Conservation (phyloP, 2,113 vertebrate species). For the Mungos mungo region DNA sequence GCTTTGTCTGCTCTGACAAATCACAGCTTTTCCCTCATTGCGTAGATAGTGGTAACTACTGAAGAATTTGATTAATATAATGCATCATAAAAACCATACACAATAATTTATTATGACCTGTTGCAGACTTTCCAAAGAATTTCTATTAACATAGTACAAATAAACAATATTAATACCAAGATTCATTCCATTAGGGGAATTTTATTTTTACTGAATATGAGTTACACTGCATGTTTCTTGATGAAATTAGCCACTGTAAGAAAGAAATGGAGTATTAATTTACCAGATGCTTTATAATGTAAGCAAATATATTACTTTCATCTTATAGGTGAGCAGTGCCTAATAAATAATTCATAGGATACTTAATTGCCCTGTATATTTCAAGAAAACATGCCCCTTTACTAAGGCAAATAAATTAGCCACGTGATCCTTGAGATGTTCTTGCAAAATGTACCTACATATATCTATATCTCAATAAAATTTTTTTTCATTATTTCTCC, state of each 20-base stretch:
- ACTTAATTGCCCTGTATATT: conserved; percentile 8
- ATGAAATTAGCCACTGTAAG: conserved; percentile 50
- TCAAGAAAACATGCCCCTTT: neutral
- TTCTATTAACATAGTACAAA: conserved; percentile 39
- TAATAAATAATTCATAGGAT: conserved; percentile 7
- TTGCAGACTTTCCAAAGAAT: conserved; percentile 59
- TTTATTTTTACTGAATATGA: conserved; percentile 54
- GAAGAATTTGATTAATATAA: conserved; percentile 81
- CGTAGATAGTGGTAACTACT: conserved; percentile 78
- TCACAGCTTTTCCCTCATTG: conserved; percentile 81
- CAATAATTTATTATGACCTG: conserved; percentile 72
- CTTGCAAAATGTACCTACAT: neutral
- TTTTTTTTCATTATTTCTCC: conserved; percentile 19
- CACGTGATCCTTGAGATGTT: conserved; percentile 9
- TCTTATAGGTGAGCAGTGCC: conserved; percentile 26
- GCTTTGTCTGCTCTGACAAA: conserved; percentile 85
- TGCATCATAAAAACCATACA: conserved; percentile 64
- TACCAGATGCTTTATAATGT: conserved; percentile 32
- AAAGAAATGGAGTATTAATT: conserved; percentile 48
- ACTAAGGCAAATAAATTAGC: neutral
- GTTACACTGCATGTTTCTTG: conserved; percentile 21
- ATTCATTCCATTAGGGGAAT: conserved; percentile 10
- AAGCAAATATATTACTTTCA: conserved; percentile 39
- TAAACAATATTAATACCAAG: conserved; percentile 25
- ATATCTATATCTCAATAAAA: conserved; percentile 28